These are phyloP conservation scores for Cheirogaleus medius DNA, from an alignment of 2,113 vertebrate species.

Conservation along the genomic window DNA sequence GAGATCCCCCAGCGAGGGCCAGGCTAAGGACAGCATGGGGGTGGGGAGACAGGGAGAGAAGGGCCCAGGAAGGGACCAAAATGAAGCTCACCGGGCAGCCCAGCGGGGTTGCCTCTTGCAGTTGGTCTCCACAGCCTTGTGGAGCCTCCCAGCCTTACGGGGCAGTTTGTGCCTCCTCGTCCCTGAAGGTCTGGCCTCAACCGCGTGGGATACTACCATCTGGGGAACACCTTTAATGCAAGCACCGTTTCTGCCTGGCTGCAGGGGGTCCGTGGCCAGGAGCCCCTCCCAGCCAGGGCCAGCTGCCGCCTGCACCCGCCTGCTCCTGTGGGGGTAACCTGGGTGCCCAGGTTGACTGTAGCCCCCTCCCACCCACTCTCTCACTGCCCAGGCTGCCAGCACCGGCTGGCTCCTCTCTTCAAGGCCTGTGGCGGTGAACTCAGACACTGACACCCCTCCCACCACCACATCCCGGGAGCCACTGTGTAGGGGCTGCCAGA, in stretches of 20 bases:
- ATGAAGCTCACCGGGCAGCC: not conserved
- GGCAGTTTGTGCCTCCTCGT: not conserved
- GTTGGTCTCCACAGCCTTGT: not conserved
- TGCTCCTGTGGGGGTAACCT: not conserved
- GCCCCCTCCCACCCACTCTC: not conserved
- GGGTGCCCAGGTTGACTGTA: not conserved
- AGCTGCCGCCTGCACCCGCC: not conserved
- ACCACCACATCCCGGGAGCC: not conserved
- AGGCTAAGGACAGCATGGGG: conserved; percentile 58
- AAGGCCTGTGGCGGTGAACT: not conserved
- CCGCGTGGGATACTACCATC: not conserved
- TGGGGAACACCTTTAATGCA: conserved; percentile 1
- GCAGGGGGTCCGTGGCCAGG: not conserved
- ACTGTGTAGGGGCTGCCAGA: not conserved
- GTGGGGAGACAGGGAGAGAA: conserved; percentile 50
- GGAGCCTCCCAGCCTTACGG: not conserved
- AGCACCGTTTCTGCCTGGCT: not conserved
- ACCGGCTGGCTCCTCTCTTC: conserved; percentile 42
- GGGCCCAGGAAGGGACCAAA: conserved; percentile 50
- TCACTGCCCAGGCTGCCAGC: not conserved
- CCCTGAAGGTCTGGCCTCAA: not conserved
- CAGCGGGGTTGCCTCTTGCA: not conserved
- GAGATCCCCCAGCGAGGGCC: conserved; percentile 68
- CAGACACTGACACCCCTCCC: not conserved
- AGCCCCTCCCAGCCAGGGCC: not conserved